Evolutionary conservation across 2,113 vertebrate genomes (phyloP), one percentile per base, ranked within the genome.

Genomic region (Tiliqua scincoides): DNA sequence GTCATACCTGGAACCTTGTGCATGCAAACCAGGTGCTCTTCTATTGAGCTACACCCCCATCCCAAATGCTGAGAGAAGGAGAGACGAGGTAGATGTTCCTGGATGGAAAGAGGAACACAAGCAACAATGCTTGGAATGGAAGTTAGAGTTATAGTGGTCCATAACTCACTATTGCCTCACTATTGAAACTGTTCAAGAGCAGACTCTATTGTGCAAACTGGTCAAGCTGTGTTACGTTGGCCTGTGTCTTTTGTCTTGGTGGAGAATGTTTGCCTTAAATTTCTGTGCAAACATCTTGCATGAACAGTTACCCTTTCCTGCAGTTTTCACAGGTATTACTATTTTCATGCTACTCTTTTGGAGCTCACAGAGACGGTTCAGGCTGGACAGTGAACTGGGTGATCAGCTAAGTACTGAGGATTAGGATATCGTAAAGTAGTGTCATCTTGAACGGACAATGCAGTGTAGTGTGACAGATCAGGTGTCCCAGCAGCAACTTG

Each of bases 381-480:
- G 40, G 63, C 48, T 59, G 48, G 75, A 30, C 10, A 59, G 8
- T 70, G 43, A 32, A n/a, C 18, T 52, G 10, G 12, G 48, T 83
- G 40, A 72, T 71, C 48, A 30, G 11, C 54, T 59, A 48, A 83
- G 63, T 83, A 77, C n/a, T 18, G 37, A 10, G 59, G 32, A 73
- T 57, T 52, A 73, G 37, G 5, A 37, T 75, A 62, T 32, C 70
- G 68, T 65, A 57, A 40, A 67, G 37, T 62, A 43, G 48, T 61
- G 61, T 87, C 43, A 35, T 48, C 61, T 17, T 84, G 52, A 74
- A 37, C 35, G 52, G 37, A 35, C 1, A 59, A 30, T 20, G 70
- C 37, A 57, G 73, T 78, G 57, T 73, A 77, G 74, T 52, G n/a
- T 83, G 65, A 77, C 23, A 48, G 54, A 62, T 82, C 80, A 65